Conservation (phyloP, 2,888 invertebrate genomes). For the Agriopis marginaria region DNA sequence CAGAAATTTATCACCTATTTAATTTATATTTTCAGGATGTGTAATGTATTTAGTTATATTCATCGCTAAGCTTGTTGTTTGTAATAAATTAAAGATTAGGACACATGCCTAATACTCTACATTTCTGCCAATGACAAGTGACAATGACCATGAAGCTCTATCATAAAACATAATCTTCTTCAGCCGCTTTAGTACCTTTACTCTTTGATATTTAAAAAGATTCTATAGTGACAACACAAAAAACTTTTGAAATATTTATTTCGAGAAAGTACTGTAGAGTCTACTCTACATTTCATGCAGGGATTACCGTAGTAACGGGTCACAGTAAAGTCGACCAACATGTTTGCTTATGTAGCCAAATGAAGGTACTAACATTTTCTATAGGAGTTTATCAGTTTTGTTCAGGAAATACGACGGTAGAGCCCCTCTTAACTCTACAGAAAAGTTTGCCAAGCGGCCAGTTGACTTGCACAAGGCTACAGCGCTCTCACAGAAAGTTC, state of each 20-base stretch:
- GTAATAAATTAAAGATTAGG: too few relatives aligned
- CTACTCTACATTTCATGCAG: slow-evolving; percentile 7
- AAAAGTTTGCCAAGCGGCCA: slow-evolving; percentile 33
- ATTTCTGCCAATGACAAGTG: too few relatives aligned
- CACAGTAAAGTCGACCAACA: slow-evolving; percentile 22
- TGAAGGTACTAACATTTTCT: background rate
- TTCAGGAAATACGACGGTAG: background rate
- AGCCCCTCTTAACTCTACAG: background rate
- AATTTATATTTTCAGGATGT: too few relatives aligned
- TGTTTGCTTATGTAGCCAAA: background rate
- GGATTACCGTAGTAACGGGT: slow-evolving; percentile 33
- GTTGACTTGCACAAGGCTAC: slow-evolving; percentile 44
- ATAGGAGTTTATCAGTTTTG: background rate
- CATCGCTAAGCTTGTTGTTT: too few relatives aligned
- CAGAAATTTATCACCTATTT: too few relatives aligned
- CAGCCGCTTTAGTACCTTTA: background rate
- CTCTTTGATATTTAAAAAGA: background rate
- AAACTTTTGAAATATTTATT: background rate
- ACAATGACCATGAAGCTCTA: too few relatives aligned
- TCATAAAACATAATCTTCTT: background rate
- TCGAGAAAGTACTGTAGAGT: background rate
- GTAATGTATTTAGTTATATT: too few relatives aligned
- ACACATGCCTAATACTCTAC: too few relatives aligned
- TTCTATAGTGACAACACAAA: background rate
- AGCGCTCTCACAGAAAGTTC: slow-evolving; percentile 45